phyloP scores from a whole-genome alignment of 2,797 vertebrate species.

The Lepidocolaptes lacrymiger region DNA sequence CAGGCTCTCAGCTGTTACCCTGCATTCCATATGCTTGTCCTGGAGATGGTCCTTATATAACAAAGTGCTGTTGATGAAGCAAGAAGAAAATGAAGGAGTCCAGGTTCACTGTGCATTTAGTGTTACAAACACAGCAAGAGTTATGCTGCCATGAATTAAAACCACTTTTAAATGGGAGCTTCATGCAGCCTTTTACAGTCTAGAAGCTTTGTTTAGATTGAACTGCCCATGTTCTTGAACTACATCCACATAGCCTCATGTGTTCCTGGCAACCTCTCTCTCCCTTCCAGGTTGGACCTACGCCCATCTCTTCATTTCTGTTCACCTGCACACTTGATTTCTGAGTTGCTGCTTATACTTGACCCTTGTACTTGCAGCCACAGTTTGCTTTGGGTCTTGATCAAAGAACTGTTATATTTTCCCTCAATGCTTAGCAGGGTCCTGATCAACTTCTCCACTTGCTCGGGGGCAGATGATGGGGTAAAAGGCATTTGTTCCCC shows the following conservation, averaged over 20 bases:
- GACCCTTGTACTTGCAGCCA: not conserved
- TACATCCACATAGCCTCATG: not conserved
- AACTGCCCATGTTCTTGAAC: not conserved
- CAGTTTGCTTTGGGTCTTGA: not conserved
- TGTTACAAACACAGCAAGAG: not conserved
- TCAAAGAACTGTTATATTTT: not conserved
- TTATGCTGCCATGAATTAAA: not conserved
- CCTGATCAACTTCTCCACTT: not conserved
- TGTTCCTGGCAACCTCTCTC: not conserved
- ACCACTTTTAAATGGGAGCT: not conserved
- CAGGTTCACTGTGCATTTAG: not conserved
- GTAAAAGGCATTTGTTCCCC: not conserved
- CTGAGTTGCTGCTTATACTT: not conserved
- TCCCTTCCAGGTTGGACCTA: not conserved
- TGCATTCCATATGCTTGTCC: not conserved
- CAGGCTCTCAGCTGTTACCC: not conserved
- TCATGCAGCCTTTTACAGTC: not conserved
- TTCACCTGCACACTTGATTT: not conserved
- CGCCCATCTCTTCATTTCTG: not conserved
- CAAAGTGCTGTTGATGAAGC: not conserved
- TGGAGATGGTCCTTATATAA: not conserved
- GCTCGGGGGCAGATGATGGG: not conserved
- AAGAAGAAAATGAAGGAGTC: not conserved
- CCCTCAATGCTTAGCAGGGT: not conserved
- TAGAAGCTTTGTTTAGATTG: not conserved